A percentile compares a stretch with the other conserved stretches of the same genome.
Conservation (phyloP, 2,888 invertebrate genomes). For the Tortricodes alternella region DNA sequence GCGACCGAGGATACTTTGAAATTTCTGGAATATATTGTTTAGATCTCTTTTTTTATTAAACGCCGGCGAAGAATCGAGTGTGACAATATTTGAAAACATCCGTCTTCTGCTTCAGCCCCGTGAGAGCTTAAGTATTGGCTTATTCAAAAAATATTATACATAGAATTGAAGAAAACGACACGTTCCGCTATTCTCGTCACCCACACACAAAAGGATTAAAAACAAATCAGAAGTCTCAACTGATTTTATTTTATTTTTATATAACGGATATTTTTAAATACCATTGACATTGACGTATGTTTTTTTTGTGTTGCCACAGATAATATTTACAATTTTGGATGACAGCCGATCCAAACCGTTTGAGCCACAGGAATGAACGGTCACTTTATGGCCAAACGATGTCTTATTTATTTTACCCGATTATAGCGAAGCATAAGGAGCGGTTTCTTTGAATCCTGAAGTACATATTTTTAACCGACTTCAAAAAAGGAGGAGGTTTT, state of each 20-base stretch:
- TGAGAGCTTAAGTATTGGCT: constrained; percentile 1
- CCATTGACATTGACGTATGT: constrained; percentile 22
- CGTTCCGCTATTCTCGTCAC: constrained; percentile 35
- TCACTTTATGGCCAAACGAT: background rate
- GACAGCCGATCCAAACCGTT: background rate
- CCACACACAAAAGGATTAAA: constrained; percentile 31
- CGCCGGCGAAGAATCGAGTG: constrained; percentile 43
- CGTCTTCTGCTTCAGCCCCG: constrained; percentile 37
- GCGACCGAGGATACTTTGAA: constrained; percentile 55
- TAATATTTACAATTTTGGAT: background rate
- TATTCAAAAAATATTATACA: constrained; percentile 15
- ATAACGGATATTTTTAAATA: constrained; percentile 33
- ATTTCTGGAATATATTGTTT: constrained; percentile 53
- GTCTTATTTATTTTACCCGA: no score
- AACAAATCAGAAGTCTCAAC: constrained; percentile 34
- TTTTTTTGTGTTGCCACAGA: constrained; percentile 12
- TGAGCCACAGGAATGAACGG: constrained; percentile 6
- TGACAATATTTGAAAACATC: constrained; percentile 60
- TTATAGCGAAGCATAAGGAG: no score
- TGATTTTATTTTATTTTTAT: constrained; percentile 30
- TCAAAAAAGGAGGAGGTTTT: no score
- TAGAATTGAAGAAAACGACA: constrained; percentile 22
- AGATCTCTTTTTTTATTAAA: constrained; percentile 48
- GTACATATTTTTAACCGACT: no score
- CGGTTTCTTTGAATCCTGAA: no score